Conservation (phyloP, 2,797 vertebrate genomes). For the Gymnopithys bicolor region DNA sequence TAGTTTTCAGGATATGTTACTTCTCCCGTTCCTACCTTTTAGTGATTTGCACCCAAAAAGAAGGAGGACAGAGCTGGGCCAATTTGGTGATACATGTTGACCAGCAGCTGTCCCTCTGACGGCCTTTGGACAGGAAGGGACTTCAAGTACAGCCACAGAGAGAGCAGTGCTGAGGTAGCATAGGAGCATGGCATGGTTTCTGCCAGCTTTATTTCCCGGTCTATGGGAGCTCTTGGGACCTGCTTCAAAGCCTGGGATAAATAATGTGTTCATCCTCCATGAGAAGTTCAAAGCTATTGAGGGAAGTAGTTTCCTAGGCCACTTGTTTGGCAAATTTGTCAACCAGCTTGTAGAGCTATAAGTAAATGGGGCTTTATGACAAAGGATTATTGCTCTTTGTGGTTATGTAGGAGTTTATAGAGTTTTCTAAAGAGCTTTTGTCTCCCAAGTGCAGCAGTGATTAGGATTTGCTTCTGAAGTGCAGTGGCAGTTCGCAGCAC, state of each 20-base stretch:
- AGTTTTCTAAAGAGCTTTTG: conserved; percentile 9
- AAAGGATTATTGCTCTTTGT: neutral
- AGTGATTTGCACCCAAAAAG: neutral
- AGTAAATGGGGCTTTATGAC: neutral
- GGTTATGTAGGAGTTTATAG: neutral
- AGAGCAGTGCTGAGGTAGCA: neutral
- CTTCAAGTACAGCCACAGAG: neutral
- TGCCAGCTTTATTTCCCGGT: neutral
- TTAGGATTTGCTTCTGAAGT: neutral
- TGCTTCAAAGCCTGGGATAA: neutral
- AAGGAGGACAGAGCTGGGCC: neutral
- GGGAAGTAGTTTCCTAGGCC: conserved; percentile 28
- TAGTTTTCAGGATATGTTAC: neutral
- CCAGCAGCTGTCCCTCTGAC: neutral
- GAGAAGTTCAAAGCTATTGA: conserved; percentile 30
- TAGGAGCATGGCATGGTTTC: neutral
- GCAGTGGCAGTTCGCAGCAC: neutral
- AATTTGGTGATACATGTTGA: neutral
- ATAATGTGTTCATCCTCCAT: conserved; percentile 4
- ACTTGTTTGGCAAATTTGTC: conserved; percentile 35
- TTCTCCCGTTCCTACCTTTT: neutral
- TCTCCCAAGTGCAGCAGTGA: neutral
- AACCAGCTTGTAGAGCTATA: neutral
- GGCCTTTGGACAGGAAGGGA: neutral
- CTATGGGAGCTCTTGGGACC: conserved; percentile 49